Conservation (phyloP, 2,888 invertebrate species). For the Ophioninae sp. region DNA sequence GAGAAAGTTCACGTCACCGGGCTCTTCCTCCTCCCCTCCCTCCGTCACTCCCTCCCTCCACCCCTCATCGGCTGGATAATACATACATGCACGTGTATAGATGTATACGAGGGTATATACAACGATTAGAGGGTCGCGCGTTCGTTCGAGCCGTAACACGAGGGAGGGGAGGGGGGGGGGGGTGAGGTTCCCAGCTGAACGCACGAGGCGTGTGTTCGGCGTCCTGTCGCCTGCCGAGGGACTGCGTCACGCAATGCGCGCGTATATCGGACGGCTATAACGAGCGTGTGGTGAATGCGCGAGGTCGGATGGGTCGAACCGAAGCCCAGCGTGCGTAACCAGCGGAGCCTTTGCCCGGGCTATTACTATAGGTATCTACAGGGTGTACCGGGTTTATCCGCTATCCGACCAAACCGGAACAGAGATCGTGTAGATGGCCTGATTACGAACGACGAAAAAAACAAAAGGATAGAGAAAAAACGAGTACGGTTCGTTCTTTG, state of each 20-base stretch:
- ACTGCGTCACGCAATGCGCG: conserved; percentile 72
- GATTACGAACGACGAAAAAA: no score
- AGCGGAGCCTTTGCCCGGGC: conserved; percentile 33
- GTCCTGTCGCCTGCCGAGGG: conserved; percentile 72
- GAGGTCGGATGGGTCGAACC: conserved; percentile 63
- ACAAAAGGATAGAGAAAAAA: conserved; percentile 34
- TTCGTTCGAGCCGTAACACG: conserved; percentile 38
- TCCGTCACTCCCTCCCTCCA: neutral
- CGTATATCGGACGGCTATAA: conserved; percentile 68
- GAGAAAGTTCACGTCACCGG: conserved; percentile 47
- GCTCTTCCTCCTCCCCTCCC: neutral
- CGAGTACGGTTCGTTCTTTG: no score
- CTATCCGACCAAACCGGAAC: conserved; percentile 50
- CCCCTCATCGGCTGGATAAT: no score
- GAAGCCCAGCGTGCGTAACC: conserved; percentile 62
- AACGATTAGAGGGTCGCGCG: conserved; percentile 57
- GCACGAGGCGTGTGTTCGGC: conserved; percentile 71
- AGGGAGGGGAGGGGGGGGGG: conserved; percentile 22
- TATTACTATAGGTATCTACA: conserved; percentile 33
- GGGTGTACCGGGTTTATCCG: conserved; percentile 59
- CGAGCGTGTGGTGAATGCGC: conserved; percentile 68
- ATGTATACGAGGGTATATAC: conserved; percentile 13
- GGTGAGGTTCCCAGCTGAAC: conserved; percentile 71
- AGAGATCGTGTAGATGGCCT: conserved; percentile 13
- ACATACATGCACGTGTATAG: conserved; percentile 16